phyloP scores from a whole-genome alignment of 2,888 invertebrate genomes.

The Amphipoea oculea region DNA sequence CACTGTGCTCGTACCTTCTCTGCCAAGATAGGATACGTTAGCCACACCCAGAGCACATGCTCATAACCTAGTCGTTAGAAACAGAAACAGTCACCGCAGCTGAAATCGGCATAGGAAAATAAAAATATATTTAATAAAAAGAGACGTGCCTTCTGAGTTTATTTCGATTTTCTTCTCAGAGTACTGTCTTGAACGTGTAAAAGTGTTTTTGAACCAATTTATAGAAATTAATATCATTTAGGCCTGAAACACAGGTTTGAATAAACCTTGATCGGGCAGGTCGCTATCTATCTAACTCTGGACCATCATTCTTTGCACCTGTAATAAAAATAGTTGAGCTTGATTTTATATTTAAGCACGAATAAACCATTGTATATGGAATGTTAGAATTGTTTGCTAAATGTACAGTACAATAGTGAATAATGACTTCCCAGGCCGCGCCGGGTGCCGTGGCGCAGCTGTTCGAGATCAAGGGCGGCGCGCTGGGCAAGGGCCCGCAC shows the following conservation, averaged over 20 bases:
- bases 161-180: too few species aligned
- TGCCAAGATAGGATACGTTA: neutral
- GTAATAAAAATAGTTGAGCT: neutral
- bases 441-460: conserved; percentile 83
- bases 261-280: neutral
- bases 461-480: conserved; percentile 85
- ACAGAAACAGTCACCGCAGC: neutral
- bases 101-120: neutral
- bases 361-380: too few species aligned
- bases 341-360: too few species aligned
- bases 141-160: too few species aligned
- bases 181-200: too few species aligned
- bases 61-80: neutral
- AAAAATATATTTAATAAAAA: neutral
- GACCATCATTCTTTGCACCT: neutral
- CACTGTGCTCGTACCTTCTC: neutral
- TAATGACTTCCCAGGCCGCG: conserved; percentile 60
- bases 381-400: neutral
- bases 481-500: conserved; percentile 84
- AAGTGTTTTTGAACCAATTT: too few species aligned
- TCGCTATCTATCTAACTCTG: too few species aligned
- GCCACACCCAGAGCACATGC: neutral
- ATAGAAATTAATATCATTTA: too few species aligned
- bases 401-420: too few species aligned
- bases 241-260: too few species aligned